Percentiles rank a stretch among this genome's conserved stretches.
These are phyloP conservation scores for Psittacula derbiana DNA, from an alignment of 2,797 vertebrate genomes.

Conservation along the genomic window DNA sequence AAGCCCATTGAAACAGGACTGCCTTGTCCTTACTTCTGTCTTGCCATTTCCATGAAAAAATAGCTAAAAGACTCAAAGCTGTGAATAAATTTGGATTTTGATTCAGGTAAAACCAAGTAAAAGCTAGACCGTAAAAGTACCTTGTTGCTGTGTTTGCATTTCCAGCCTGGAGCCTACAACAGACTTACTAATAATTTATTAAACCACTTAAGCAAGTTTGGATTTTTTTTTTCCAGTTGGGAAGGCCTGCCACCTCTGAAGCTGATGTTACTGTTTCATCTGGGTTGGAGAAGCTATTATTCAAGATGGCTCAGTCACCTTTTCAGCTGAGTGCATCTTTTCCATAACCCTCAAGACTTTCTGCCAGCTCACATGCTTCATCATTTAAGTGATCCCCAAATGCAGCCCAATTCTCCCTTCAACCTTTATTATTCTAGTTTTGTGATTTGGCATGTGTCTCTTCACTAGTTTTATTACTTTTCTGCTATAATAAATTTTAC, in stretches of 20 bases:
- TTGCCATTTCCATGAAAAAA: conserved; percentile 2
- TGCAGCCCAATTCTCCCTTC: accelerated
- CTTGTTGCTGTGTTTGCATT: neutral
- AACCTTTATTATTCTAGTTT: neutral
- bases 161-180: neutral
- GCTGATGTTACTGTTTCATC: neutral
- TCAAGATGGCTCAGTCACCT: neutral
- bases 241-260: neutral
- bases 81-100: conserved; percentile 4
- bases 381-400: neutral
- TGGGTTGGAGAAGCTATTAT: conserved; percentile 12
- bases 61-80: neutral
- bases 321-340: neutral
- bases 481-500: neutral
- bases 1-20: neutral
- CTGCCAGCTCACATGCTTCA: neutral
- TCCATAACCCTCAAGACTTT: neutral
- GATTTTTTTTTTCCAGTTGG: neutral
- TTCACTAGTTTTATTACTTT: neutral
- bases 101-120: neutral
- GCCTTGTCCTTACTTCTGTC: neutral
- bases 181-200: conserved; percentile 45
- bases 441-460: neutral
- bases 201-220: neutral
- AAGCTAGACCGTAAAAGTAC: neutral